Evolutionary conservation across 2,797 vertebrate species (phyloP), one percentile per base, ranked within the genome.

Genomic region (Anabas testudineus): DNA sequence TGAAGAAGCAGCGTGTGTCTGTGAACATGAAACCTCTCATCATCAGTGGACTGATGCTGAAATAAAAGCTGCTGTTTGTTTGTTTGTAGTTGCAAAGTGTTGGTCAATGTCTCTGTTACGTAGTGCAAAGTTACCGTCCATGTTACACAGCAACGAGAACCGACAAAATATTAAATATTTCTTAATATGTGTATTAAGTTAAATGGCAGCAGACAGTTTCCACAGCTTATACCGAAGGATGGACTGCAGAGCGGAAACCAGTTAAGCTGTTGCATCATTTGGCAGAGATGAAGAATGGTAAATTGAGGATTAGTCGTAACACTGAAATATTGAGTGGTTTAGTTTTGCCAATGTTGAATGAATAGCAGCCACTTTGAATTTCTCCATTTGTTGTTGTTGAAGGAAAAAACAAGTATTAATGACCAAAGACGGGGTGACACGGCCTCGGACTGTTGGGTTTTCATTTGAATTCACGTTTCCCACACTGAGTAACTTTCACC

Each of bases 351-450:
- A 3, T 13, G 12, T 14, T 36, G 2, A 13, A 52, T 52, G 15
- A 63, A n/a, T 6, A 51, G 56, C 5, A 22, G 6, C 18, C 42
- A 24, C 10, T 54, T 46, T 19, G 13, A 18, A 13, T 49, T 67
- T 32, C 34, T 51, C 21, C 7, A 7, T 30, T 48, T 37, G 5
- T 41, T 43, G 13, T n/a, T n/a, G n/a, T n/a, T 65, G 32, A 42
- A 39, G 24, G 43, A 74, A 67, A 16, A 18, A 24, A 9, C 4
- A 58, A 19, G n/a, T 19, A 21, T 49, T 0, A 52, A 22, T 24
- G 65, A 76, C 66, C 73, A 83, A 74, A 80, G 74, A 85, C 36
- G 19, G 63, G 74, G 28, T 19, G 32, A 55, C 26, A 4, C 49
- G 22, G 21, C 48, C 30, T 80, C 66, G 39, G 52, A 69, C 60